phyloP scores from a whole-genome alignment of 1,140 invertebrate species.

The Calephelis nemesis region DNA sequence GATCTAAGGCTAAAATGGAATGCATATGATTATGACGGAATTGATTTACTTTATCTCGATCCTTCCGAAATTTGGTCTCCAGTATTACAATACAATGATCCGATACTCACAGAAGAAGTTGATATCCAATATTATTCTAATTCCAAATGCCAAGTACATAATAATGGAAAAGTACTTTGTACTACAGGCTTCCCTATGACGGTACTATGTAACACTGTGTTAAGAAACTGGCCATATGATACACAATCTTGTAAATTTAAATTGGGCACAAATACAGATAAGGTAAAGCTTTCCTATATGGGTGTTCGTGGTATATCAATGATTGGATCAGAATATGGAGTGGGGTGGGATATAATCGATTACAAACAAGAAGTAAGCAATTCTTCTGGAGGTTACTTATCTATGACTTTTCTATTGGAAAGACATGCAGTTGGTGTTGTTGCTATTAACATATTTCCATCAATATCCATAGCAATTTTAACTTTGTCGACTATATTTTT shows the following conservation, averaged over 20 bases:
- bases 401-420: constrained; percentile 35
- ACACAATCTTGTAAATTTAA: constrained; percentile 36
- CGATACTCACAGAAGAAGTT: background rate
- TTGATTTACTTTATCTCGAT: constrained; percentile 14
- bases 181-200: background rate
- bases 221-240: constrained; percentile 45
- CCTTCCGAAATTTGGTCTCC: constrained; percentile 32
- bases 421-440: constrained; percentile 38
- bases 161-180: constrained; percentile 25
- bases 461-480: constrained; percentile 33
- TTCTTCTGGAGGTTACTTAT: constrained; percentile 17
- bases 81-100: constrained; percentile 12
- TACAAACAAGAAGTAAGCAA: constrained; percentile 27
- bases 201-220: constrained; percentile 27
- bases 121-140: background rate
- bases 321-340: constrained; percentile 35
- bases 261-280: constrained; percentile 25
- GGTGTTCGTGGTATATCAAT: constrained; percentile 18
- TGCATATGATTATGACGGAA: constrained; percentile 31
- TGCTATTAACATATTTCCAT: constrained; percentile 36
- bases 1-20: constrained; percentile 39
- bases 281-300: constrained; percentile 24
- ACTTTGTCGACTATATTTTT: constrained; percentile 35
- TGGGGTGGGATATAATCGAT: constrained; percentile 40
- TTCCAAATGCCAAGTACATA: constrained; percentile 22